Evolutionary conservation across 2,797 vertebrate species (phyloP), one percentile per base, ranked within the genome.

Genomic region (Anabas testudineus): DNA sequence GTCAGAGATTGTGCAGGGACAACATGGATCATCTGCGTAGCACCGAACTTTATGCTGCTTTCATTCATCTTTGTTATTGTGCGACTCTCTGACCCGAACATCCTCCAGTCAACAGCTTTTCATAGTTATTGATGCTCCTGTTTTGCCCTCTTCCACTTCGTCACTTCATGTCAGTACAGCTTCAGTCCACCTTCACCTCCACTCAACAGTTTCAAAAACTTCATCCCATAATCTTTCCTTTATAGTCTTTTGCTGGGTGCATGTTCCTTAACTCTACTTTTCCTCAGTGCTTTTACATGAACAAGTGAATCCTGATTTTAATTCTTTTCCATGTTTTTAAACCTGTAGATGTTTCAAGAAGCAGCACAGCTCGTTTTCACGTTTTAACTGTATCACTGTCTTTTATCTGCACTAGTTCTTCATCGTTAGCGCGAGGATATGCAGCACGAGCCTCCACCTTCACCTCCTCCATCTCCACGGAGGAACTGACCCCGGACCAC

Each of bases 401-500:
- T 51, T 8, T 24, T 41, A 10, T 54, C 16, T 18, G 0, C 75
- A 41, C 7, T 34, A 90, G 88, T 54, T 91, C 78, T 5, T 91
- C 89, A 0, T 84, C 91, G 0, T 32, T 88, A 21, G 79, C 76
- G 0, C 94, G 94, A 37, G 92, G 94, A 43, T 86, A 93, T 12
- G 78, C 89, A 7, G 75, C 87, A 10, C 93, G 94, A 67, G 93
- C 83, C 59, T 85, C 94, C 81, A 88, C 92, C n/a, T 94, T 97
- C 80, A 90, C 94, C 0, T 91, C 94, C 41, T 96, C 95, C 67
- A 55, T 92, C 91, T 97, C 96, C 46, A 95, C 76, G 0, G 97
- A 98, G 81, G 97, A 97, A 93, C 94, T 97, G 86, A 94, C 94
- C 66, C 95, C 95, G 0, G 96, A 98, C 19, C 95, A 95, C 53